Conservation (phyloP, 2,113 vertebrate genomes). For the Tragelaphus imberbis region DNA sequence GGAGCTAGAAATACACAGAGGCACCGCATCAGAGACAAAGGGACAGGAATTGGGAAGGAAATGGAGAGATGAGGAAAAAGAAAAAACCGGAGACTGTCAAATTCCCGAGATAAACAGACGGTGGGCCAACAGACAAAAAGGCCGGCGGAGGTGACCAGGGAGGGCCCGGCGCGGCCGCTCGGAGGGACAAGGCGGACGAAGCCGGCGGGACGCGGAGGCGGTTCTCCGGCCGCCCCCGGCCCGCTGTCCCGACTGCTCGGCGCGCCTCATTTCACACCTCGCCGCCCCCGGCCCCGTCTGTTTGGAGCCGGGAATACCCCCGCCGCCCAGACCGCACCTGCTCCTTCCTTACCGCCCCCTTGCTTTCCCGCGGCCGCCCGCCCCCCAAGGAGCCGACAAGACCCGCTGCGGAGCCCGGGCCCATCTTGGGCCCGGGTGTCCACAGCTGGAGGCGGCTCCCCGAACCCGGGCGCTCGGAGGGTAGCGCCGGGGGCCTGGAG, state of each 20-base stretch:
- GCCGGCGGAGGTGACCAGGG: neutral
- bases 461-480: neutral
- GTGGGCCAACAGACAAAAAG: constrained; percentile 50
- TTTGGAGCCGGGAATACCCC: constrained; percentile 73
- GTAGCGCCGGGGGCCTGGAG: neutral
- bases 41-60: constrained; percentile 7
- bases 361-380: neutral
- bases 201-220: constrained; percentile 40
- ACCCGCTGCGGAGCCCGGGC: neutral
- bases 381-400: neutral
- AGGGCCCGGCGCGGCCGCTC: neutral
- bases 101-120: constrained; percentile 36
- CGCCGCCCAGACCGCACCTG: constrained; percentile 72
- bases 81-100: neutral
- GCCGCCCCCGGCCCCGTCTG: constrained; percentile 75
- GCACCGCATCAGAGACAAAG: constrained; percentile 57
- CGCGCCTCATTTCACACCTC: constrained; percentile 73
- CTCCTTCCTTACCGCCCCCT: constrained; percentile 57
- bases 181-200: neutral
- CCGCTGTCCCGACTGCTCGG: constrained; percentile 61
- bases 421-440: neutral
- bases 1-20: neutral
- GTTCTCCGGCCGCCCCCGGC: constrained; percentile 67
- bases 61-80: neutral
- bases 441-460: neutral